Conservation (phyloP, 2,888 invertebrate species). For the Polydrusus pterygomalis region DNA sequence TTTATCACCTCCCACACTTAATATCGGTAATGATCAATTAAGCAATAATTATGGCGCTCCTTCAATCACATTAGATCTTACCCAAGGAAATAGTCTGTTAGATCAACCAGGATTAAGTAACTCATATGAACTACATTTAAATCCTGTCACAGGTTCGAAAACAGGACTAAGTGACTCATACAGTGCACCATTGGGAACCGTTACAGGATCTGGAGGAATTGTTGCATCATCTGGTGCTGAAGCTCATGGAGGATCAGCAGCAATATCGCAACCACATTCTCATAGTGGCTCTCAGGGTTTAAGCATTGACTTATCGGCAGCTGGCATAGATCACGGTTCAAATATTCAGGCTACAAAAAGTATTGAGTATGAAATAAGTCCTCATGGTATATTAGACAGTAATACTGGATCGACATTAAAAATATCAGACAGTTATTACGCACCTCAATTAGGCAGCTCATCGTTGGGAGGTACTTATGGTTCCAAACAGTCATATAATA, state of each 20-base stretch:
- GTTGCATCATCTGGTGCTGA: conserved; percentile 67
- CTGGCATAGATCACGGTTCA: conserved; percentile 57
- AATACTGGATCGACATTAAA: conserved; percentile 43
- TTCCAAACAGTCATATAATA: conserved; percentile 67
- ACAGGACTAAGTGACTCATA: conserved; percentile 73
- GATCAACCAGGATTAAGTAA: conserved; percentile 49
- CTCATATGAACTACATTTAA: conserved; percentile 55
- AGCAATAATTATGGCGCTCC: conserved; percentile 45
- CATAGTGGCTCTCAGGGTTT: conserved; percentile 40
- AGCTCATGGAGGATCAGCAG: conserved; percentile 54
- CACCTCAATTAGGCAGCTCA: conserved; percentile 67
- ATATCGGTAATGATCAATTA: conserved; percentile 56
- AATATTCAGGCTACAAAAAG: conserved; percentile 70
- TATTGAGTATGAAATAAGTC: conserved; percentile 70
- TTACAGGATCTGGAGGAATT: conserved; percentile 70
- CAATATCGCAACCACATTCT: conserved; percentile 13
- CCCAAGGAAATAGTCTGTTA: conserved; percentile 41
- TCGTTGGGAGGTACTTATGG: conserved; percentile 69
- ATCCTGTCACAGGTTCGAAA: conserved; percentile 31
- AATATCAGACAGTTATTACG: conserved; percentile 64
- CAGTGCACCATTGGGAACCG: conserved; percentile 73
- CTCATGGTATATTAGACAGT: conserved; percentile 56
- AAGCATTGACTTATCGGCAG: conserved; percentile 52
- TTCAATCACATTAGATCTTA: conserved; percentile 37
- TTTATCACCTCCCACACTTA: conserved; percentile 65